phyloP scores from a whole-genome alignment of 2,888 invertebrate genomes.

The Tinea semifulvella region DNA sequence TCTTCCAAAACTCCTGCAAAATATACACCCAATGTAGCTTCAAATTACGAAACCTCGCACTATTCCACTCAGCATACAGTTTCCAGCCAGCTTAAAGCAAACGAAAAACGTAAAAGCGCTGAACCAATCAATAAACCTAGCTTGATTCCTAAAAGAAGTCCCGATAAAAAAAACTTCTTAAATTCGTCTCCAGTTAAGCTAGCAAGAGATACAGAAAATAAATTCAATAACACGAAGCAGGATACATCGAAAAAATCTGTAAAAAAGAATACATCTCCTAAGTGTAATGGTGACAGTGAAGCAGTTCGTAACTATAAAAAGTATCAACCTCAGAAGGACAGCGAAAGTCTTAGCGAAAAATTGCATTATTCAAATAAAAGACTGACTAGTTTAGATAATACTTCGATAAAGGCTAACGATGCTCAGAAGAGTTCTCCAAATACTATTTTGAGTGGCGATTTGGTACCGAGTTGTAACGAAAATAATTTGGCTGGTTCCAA shows the following conservation, averaged over 20 bases:
- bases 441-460: conserved; percentile 40
- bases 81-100: conserved; percentile 28
- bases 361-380: conserved; percentile 65
- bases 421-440: conserved; percentile 43
- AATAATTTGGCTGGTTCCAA: not conserved
- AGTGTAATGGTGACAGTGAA: conserved; percentile 50
- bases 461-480: conserved; percentile 13
- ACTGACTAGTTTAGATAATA: conserved; percentile 65
- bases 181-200: conserved; percentile 46
- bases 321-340: conserved; percentile 60
- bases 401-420: conserved; percentile 46
- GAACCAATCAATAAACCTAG: conserved; percentile 47
- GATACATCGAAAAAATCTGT: conserved; percentile 22
- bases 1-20: conserved; percentile 59
- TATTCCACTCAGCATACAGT: conserved; percentile 31
- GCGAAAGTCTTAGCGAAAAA: conserved; percentile 60
- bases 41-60: conserved; percentile 40
- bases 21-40: conserved; percentile 35
- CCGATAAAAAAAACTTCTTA: conserved; percentile 40
- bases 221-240: conserved; percentile 24
- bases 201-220: conserved; percentile 34
- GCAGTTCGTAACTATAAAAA: conserved; percentile 49
- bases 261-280: conserved; percentile 28
- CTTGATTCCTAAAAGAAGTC: conserved; percentile 49
- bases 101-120: conserved; percentile 45